Percentiles rank a stretch among this genome's conserved stretches.
Evolutionary conservation across 2,113 vertebrate genomes (phyloP).

Genomic region (crab-eating macaque (Macaca fascicularis)): T2T-MFA8v1.1 NC_088377.1:75360501-75361000

Average conservation of each 20-base stretch:
- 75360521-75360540: background rate
- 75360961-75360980: too few species aligned
- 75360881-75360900: background rate
- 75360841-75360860: background rate
- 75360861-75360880: background rate
- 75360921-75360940: background rate
- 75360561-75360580: background rate
- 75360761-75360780: background rate
- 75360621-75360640: background rate
- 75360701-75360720: background rate
- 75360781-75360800: background rate
- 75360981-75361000: background rate
- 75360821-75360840: background rate
- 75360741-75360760: background rate
- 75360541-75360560: background rate
- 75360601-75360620: background rate
- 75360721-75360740: background rate
- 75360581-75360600: background rate
- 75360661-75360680: background rate
- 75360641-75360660: background rate
- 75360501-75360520: background rate
- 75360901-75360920: accelerated
- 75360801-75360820: background rate
- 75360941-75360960: too few species aligned
- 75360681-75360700: too few species aligned